phyloP scores from a whole-genome alignment of 2,797 vertebrate species.

The Mormyrus proboscirostris region DNA sequence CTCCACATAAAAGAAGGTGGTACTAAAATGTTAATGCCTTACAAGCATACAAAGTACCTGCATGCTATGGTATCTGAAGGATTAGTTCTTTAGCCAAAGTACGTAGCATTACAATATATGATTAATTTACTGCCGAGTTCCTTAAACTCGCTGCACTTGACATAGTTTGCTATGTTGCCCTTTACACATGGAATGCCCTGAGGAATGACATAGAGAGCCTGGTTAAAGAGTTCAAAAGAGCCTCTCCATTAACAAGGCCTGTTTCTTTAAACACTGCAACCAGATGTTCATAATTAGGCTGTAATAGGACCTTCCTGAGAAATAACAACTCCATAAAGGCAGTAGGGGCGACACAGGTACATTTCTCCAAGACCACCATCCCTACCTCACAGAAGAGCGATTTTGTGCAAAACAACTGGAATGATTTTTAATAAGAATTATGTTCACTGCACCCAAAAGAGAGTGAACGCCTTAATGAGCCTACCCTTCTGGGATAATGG shows the following conservation, averaged over 20 bases:
- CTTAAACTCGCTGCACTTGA: background rate
- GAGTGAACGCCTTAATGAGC: background rate
- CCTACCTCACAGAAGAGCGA: background rate
- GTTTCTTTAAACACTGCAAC: slow-evolving; percentile 5
- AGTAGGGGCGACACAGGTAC: background rate
- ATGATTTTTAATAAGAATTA: background rate
- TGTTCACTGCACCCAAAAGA: background rate
- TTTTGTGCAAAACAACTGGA: background rate
- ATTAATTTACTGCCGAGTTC: background rate
- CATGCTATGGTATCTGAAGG: background rate
- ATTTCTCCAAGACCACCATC: background rate
- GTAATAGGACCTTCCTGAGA: slow-evolving; percentile 7
- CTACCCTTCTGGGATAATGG: background rate
- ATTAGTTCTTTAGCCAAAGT: background rate
- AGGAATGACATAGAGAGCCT: background rate
- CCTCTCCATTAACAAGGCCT: background rate
- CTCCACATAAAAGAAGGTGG: background rate
- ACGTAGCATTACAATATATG: background rate
- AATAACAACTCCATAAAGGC: background rate
- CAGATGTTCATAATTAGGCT: slow-evolving; percentile 1
- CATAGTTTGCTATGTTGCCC: background rate
- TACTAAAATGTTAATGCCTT: background rate
- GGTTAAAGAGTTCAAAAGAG: slow-evolving; percentile 2
- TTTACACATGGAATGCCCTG: background rate
- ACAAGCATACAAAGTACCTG: background rate